These are phyloP conservation scores for Gonioctena quinquepunctata DNA, from an alignment of 1,140 invertebrate species.

Conservation along the genomic window DNA sequence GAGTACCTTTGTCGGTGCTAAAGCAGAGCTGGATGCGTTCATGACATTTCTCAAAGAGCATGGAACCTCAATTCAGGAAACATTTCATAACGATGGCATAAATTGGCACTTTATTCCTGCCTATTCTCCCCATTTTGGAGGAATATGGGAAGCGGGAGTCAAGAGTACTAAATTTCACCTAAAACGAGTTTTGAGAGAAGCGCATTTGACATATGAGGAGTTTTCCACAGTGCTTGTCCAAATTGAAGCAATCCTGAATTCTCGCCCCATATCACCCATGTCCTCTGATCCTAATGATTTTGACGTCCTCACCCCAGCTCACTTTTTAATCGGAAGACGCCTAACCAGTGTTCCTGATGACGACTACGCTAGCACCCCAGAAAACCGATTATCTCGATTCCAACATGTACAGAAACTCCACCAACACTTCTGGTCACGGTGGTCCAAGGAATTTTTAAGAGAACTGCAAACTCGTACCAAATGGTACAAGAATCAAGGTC, in stretches of 20 bases:
- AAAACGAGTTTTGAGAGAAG: slow-evolving; percentile 16
- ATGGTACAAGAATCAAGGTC: background rate
- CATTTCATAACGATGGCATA: no score
- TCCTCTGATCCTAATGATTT: slow-evolving; percentile 37
- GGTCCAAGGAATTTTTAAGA: background rate
- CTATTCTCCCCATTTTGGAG: slow-evolving; percentile 13
- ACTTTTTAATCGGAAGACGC: slow-evolving; percentile 46
- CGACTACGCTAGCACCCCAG: slow-evolving; percentile 26
- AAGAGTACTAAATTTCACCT: slow-evolving; percentile 17
- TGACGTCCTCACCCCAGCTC: slow-evolving; percentile 42
- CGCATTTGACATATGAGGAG: background rate
- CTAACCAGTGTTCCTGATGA: slow-evolving; percentile 46
- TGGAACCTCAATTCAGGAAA: no score
- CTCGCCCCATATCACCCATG: background rate
- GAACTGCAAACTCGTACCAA: background rate
- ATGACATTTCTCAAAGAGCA: slow-evolving; percentile 14
- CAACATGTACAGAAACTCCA: slow-evolving; percentile 37
- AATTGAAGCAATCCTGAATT: background rate
- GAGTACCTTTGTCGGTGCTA: slow-evolving; percentile 22
- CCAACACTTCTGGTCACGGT: background rate
- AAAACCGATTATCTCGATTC: slow-evolving; percentile 31
- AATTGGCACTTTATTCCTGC: slow-evolving; percentile 27
- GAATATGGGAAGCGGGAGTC: slow-evolving; percentile 18
- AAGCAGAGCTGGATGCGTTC: slow-evolving; percentile 3
- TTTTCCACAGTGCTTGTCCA: background rate